These are phyloP conservation scores for Aphis craccivora DNA, from an alignment of 1,140 invertebrate genomes.

Conservation along the genomic window DNA sequence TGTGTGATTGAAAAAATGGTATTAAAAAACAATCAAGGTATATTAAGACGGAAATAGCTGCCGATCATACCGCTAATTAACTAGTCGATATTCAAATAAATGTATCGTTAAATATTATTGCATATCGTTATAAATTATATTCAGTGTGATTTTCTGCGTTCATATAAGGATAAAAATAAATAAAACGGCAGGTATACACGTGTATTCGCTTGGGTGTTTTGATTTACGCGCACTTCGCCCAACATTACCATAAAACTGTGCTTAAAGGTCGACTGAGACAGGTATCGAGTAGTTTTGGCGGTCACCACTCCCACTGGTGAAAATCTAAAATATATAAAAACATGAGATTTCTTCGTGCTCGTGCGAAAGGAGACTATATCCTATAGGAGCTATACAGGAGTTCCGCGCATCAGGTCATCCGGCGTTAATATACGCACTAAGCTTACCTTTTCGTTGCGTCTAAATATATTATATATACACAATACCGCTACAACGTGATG, in stretches of 20 bases:
- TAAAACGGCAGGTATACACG: background rate
- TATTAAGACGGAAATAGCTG: too few relatives aligned
- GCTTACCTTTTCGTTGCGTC: background rate
- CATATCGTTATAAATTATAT: background rate
- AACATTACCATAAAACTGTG: slow-evolving; percentile 37
- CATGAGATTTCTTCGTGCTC: background rate
- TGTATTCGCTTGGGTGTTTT: background rate
- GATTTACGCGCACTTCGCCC: background rate
- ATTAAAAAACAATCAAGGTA: too few relatives aligned
- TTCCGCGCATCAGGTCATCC: background rate
- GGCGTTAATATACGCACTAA: slow-evolving; percentile 1
- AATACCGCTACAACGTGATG: background rate
- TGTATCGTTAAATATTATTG: background rate
- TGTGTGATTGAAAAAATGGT: too few relatives aligned
- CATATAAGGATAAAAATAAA: background rate
- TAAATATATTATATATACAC: background rate
- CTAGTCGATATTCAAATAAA: background rate
- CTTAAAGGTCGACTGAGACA: slow-evolving; percentile 7
- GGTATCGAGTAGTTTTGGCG: background rate
- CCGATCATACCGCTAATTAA: background rate
- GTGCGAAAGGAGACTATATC: background rate
- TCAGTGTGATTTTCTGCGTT: background rate
- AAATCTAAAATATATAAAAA: background rate
- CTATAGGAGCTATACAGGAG: background rate
- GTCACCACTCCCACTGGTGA: background rate